These are phyloP conservation scores for Calephelis perditalis DNA, from an alignment of 2,888 invertebrate species.

Conservation along the genomic window DNA sequence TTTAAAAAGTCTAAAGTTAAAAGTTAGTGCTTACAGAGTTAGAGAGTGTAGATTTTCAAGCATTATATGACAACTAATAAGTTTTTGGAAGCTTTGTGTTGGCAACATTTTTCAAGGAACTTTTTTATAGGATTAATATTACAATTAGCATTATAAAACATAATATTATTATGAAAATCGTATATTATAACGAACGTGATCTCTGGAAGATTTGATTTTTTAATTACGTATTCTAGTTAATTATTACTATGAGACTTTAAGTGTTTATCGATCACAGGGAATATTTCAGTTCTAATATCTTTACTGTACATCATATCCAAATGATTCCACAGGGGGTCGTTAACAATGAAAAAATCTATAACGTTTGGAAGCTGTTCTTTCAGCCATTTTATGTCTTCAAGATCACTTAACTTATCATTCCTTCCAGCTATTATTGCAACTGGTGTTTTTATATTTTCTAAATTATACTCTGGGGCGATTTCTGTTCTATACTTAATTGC, in stretches of 20 bases:
- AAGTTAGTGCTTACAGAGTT: too few relatives aligned
- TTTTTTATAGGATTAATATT: too few relatives aligned
- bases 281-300: slow-evolving; percentile 20
- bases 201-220: too few relatives aligned
- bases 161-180: too few relatives aligned
- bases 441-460: slow-evolving; percentile 39
- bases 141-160: too few relatives aligned
- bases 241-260: neutral
- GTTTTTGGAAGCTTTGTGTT: too few relatives aligned
- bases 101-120: too few relatives aligned
- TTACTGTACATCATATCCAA: slow-evolving; percentile 40
- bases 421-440: slow-evolving; percentile 35
- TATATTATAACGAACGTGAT: too few relatives aligned
- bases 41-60: too few relatives aligned
- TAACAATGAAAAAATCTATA: slow-evolving; percentile 26
- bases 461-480: slow-evolving; percentile 40
- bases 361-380: slow-evolving; percentile 35
- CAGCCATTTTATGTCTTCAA: slow-evolving; percentile 36
- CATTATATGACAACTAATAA: too few relatives aligned
- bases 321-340: slow-evolving; percentile 36
- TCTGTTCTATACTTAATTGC: slow-evolving; percentile 34
- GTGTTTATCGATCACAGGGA: slow-evolving; percentile 21
- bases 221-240: too few relatives aligned
- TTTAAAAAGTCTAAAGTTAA: too few relatives aligned
- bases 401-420: slow-evolving; percentile 40